Conservation (phyloP, 1,140 invertebrate species). For the Phymastichus coffea region DNA sequence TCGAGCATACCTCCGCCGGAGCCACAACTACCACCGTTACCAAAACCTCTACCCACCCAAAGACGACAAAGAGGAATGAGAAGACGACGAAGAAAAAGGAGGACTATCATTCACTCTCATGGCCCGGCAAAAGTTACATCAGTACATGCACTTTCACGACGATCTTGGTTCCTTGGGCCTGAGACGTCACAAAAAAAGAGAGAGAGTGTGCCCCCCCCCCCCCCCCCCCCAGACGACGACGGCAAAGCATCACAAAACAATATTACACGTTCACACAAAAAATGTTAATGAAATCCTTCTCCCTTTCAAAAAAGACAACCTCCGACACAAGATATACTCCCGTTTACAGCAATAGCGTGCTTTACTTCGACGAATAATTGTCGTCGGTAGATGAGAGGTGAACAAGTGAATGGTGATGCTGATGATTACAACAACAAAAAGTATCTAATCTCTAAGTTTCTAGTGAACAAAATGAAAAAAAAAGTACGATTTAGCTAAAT, state of each 20-base stretch:
- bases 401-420: constrained; percentile 27
- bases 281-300: background rate
- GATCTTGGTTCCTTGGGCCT: no score
- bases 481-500: constrained; percentile 42
- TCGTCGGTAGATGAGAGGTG: constrained; percentile 16
- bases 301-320: background rate
- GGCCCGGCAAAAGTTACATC: background rate
- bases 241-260: background rate
- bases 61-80: constrained; percentile 15
- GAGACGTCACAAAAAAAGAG: background rate
- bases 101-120: constrained; percentile 15
- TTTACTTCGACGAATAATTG: constrained; percentile 15
- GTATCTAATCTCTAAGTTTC: constrained; percentile 50
- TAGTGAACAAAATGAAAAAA: constrained; percentile 36
- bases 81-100: background rate
- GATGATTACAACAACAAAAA: constrained; percentile 38
- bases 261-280: background rate
- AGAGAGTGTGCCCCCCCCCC: no score
- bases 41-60: constrained; percentile 6
- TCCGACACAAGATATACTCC: background rate
- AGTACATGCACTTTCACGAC: no score
- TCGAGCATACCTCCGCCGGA: constrained; percentile 8
- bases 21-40: background rate
- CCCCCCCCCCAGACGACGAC: no score
- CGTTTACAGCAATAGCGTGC: constrained; percentile 3